Evolutionary conservation across 2,888 invertebrate species (phyloP).

Genomic region (Catotricha subobsoleta): DNA sequence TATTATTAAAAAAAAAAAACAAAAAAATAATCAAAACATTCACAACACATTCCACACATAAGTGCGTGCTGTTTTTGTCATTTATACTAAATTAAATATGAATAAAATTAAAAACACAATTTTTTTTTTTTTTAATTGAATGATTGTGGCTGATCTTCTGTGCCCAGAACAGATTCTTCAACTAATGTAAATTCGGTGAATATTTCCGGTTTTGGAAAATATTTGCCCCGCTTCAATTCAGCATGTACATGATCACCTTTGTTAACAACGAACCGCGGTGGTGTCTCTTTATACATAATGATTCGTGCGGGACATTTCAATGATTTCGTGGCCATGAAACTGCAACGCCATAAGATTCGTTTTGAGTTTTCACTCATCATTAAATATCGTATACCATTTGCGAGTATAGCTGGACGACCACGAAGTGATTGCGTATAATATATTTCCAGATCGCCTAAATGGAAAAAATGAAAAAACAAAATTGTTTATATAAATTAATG

Average conservation of each 20-base stretch:
- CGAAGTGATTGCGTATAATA: conserved; percentile 28
- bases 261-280: conserved; percentile 28
- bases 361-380: conserved; percentile 30
- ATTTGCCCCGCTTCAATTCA: conserved; percentile 27
- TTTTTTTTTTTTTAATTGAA: too few species aligned
- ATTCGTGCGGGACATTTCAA: conserved; percentile 29
- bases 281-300: conserved; percentile 27
- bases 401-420: conserved; percentile 30
- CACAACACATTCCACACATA: too few species aligned
- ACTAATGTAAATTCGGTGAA: background rate
- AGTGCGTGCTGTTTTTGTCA: too few species aligned
- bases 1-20: too few species aligned
- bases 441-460: conserved; percentile 26
- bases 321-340: conserved; percentile 30
- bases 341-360: conserved; percentile 29
- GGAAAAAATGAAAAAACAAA: too few species aligned
- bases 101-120: too few species aligned
- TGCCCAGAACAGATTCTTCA: background rate
- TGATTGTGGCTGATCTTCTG: too few species aligned
- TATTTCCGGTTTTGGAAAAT: conserved; percentile 10
- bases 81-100: too few species aligned
- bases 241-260: conserved; percentile 28
- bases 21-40: too few species aligned
- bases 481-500: too few species aligned
- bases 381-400: conserved; percentile 28